These are phyloP conservation scores for Montifringilla adamsi DNA, from an alignment of 2,113 vertebrate species.

Conservation along the genomic window DNA sequence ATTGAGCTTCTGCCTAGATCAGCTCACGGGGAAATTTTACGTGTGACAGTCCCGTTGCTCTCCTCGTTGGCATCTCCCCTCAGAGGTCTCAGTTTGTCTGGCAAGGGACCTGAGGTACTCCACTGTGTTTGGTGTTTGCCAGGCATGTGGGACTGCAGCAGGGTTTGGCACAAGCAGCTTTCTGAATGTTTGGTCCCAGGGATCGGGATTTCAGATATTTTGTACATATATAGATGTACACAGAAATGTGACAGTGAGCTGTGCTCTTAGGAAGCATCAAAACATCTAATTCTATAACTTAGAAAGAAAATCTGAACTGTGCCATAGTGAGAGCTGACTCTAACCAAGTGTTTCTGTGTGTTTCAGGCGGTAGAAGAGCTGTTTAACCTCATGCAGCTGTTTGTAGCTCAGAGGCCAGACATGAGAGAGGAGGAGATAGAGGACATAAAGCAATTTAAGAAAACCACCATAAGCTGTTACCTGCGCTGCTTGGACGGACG, in stretches of 20 bases:
- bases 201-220: background rate
- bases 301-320: background rate
- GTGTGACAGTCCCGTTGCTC: background rate
- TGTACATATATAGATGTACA: background rate
- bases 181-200: background rate
- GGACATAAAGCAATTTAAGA: constrained; percentile 98
- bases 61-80: background rate
- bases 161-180: background rate
- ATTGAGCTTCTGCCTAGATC: background rate
- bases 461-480: constrained; percentile 98
- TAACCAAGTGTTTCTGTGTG: background rate
- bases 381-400: constrained; percentile 98
- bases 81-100: background rate
- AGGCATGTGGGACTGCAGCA: background rate
- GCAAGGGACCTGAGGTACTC: background rate
- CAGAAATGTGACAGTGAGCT: background rate
- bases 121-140: background rate
- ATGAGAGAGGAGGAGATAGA: constrained; percentile 96
- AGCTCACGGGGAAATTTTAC: background rate
- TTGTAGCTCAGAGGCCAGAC: constrained; percentile 93
- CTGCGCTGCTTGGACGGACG: constrained; percentile 97
- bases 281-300: background rate
- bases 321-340: background rate
- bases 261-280: background rate
- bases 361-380: constrained; percentile 95